Evolutionary conservation across 2,113 vertebrate genomes (phyloP), one percentile per base, ranked within the genome.

Genomic region (Coturnix japonica): DNA sequence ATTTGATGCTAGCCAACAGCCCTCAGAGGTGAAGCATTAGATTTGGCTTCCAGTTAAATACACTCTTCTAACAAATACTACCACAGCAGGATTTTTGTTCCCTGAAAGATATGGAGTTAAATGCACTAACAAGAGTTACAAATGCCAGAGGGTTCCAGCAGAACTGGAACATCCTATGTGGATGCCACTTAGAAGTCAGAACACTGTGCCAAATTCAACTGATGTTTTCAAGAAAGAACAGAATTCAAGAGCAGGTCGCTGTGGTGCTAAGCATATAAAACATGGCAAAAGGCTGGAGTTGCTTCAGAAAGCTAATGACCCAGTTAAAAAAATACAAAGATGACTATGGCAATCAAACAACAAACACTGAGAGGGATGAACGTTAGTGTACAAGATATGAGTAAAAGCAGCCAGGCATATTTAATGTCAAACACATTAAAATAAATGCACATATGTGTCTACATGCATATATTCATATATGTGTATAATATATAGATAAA

Each of bases 161-260:
- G 0, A 1, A 72, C 69, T 21, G 23, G 23, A 81, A 86, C 63
- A 57, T 57, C 60, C 54, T 91, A 53, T 53, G 53, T 69, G 44
- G 21, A 78, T 71, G 28, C 46, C 71, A 83, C 57, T 67, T 63
- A 84, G 69, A 86, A 91, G 81, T 35, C 12, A 28, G 69, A 85
- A 85, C 81, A 44, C 15, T n/a, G 15, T 31, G 61, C 53, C 53
- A 91, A 88, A 74, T 87, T 87, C 63, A 87, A 33, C 1, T 15
- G n/a, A 84, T 73, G 26, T 41, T 92, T 84, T 84, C 57, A 84
- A 65, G 78, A 90, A 86, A 63, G 7, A 85, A 57, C 15, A 90
- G 6, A 74, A 60, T 39, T 89, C 53, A 64, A 53, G 49, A 91
- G 41, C 63, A 57, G 30, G 37, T 26, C 23, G 46, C 18, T 39